These are phyloP conservation scores for Reinhardtius hippoglossoides DNA, from an alignment of 2,113 vertebrate genomes.

Conservation along the genomic window DNA sequence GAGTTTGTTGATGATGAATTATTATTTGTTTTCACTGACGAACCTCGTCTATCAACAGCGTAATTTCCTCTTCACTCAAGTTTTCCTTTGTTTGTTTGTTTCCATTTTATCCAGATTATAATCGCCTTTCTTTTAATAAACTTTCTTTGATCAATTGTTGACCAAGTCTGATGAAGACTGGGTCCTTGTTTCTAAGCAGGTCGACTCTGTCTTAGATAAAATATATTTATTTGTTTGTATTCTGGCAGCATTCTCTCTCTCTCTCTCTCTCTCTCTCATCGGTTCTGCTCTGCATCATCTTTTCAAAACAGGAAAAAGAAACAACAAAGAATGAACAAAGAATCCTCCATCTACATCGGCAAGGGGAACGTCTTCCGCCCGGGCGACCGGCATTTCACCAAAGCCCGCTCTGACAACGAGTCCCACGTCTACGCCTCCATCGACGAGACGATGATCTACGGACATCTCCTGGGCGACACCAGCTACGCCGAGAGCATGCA, in stretches of 20 bases:
- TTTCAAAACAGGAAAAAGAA: conserved; percentile 84
- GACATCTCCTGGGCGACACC: conserved; percentile 81
- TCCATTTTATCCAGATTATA: no score
- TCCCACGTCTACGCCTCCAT: conserved; percentile 92
- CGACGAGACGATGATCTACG: conserved; percentile 89
- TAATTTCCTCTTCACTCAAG: no score
- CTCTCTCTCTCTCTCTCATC: background rate
- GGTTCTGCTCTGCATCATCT: conserved; percentile 7
- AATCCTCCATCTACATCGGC: conserved; percentile 86
- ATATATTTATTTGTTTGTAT: background rate
- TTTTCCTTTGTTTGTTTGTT: no score
- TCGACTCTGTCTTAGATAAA: background rate
- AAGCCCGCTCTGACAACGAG: conserved; percentile 84
- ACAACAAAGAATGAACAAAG: conserved; percentile 34
- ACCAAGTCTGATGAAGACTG: background rate
- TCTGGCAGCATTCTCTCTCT: background rate
- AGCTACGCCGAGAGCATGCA: conserved; percentile 78
- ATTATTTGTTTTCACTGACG: background rate
- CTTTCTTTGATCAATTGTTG: no score
- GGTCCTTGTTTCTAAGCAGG: background rate
- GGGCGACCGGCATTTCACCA: conserved; percentile 77
- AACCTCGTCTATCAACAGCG: no score
- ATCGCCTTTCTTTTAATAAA: no score
- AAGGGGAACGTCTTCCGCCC: conserved; percentile 85
- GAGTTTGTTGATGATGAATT: background rate